Evolutionary conservation across 2,888 invertebrate genomes (phyloP), one percentile per base, ranked within the genome.

Genomic region (Orthonychiurus folsomi): DNA sequence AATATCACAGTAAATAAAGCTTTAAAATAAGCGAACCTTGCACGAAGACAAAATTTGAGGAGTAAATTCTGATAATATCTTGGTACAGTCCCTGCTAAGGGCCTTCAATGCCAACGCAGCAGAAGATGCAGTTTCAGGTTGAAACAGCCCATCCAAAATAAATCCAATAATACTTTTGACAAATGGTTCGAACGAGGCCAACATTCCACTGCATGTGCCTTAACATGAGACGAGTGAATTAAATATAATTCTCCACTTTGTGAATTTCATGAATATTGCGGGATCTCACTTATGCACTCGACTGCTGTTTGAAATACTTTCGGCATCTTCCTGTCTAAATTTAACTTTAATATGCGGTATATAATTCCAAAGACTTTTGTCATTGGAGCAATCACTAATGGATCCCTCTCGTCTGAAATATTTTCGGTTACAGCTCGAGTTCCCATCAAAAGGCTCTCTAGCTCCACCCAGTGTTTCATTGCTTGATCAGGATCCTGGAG

Each of bases 381-480:
- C 68, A 71, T 69, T 18, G 71, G 70, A 24, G 58, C 68, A 27
- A 69, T 60, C 56, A 71, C 65, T 20, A 71, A 62, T 28, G 67
- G 67, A 63, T 71, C 71, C 12, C 66, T 66, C 55, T 71, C 71
- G 62, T 71, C 69, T 18, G 69, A 69, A 27, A 71, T 69, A 60
- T 69, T 71, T 64, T 71, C 71, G 28, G 69, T 65, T 1, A 71
- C 69, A 25, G 71, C 69, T 50, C 67, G 60, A 23, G 69, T 69
- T 2, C 68, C 69, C 61, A 67, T 68, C 47, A 71, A 37, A 18
- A 70, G 50, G 60, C 68, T 68, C 48, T 71, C 71, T 15, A 71
- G 20, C 59, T 69, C 69, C 1, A 66, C 64, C 71, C 71, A 71
- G 2, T 63, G 56, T 3, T 62, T 23, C 15, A 47, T 56, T 15